Evolutionary conservation across 2,113 vertebrate species (phyloP), one percentile per base, ranked within the genome.

Genomic region (Elephas maximus): DNA sequence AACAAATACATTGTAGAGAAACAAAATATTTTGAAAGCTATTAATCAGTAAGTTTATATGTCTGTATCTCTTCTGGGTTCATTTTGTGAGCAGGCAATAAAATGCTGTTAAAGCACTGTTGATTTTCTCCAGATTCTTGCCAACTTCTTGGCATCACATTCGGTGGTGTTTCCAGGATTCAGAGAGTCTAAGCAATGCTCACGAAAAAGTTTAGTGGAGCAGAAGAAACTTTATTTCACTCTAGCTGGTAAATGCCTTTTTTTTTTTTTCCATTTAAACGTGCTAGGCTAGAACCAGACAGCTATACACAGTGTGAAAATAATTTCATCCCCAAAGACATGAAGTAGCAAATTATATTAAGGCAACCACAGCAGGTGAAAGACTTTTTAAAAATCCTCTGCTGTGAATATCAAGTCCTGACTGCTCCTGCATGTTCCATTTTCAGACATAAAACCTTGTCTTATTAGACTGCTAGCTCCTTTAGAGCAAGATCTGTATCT

Each of bases 51-150:
- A 78, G 60, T 90, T 89, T 90, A 28, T 77, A 20, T 63, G 71
- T 65, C 57, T 82, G 21, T 83, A 14, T 84, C 83, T 93, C 48
- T 84, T 63, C 73, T 90, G 74, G 18, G 30, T 78, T 90, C 65
- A 37, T 81, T 96, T 88, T 90, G 88, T 57, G 67, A 96, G 67
- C 77, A 92, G 62, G 30, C 78, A 94, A 85, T 93, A 93, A 95
- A 96, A 91, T 78, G 65, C 53, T 57, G 57, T 87, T 85, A 84
- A 96, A 92, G 44, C 11, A 80, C n/a, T 20, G 69, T 62, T 37
- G 30, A 48, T 78, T 88, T 94, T 96, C 90, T 86, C 86, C 82
- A 88, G 41, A 88, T 33, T 30, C 44, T 96, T 86, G 82, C 48
- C 76, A 28, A 41, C 48, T 73, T 88, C 74, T 60, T 89, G 69